Evolutionary conservation across 2,888 invertebrate genomes (phyloP).

Genomic region (Resseliella maxima): DNA sequence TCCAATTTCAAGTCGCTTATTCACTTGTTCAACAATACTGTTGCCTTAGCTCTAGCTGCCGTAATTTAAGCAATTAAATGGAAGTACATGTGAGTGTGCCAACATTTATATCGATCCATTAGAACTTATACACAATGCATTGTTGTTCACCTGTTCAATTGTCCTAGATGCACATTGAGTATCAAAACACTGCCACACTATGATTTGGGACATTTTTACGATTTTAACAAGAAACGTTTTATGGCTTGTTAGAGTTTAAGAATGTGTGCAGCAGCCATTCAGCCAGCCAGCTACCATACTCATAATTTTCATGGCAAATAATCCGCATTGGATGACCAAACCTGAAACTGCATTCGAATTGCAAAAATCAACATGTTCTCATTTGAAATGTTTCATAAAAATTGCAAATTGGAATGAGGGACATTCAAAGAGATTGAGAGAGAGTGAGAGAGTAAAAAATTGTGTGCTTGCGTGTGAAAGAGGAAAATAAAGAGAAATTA

Average conservation of each 20-base stretch:
- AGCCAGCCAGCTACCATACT: neutral
- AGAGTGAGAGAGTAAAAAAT: too few species aligned
- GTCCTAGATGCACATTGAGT: neutral
- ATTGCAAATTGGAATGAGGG: neutral
- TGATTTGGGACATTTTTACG: neutral
- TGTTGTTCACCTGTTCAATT: constrained; percentile 8
- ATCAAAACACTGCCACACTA: neutral
- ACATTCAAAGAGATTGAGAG: neutral
- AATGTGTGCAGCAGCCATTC: too few species aligned
- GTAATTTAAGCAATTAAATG: constrained; percentile 8
- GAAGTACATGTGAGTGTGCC: neutral
- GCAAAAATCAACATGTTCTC: constrained; percentile 34
- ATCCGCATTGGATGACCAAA: neutral
- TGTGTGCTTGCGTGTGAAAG: too few species aligned
- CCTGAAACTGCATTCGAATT: constrained; percentile 7
- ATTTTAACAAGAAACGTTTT: neutral
- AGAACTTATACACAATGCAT: neutral
- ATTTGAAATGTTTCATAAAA: constrained; percentile 27
- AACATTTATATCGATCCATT: constrained; percentile 30
- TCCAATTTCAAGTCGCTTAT: too few species aligned
- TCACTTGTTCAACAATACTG: neutral
- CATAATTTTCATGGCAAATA: neutral
- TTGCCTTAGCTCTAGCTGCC: neutral
- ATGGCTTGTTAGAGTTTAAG: neutral
- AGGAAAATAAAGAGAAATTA: too few species aligned